These are phyloP conservation scores for Ostrea edulis DNA, from an alignment of 1,140 invertebrate genomes.

Conservation along the genomic window DNA sequence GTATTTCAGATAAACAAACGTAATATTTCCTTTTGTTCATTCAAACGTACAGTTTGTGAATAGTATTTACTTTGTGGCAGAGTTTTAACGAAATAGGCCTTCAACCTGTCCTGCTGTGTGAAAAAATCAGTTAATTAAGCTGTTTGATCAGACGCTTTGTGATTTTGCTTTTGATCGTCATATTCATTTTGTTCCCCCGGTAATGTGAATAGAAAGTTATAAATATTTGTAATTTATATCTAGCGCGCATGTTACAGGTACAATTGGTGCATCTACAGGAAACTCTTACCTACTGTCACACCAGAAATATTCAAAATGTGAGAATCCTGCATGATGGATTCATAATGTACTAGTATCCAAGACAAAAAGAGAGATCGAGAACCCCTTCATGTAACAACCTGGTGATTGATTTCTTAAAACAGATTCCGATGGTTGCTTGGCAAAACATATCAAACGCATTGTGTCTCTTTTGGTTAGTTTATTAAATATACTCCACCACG, in stretches of 20 bases:
- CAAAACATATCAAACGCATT: not conserved
- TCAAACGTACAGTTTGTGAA: not conserved
- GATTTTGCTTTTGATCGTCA: not conserved
- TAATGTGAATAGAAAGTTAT: no score
- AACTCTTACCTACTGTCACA: not conserved
- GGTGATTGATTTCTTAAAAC: not conserved
- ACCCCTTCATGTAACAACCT: not conserved
- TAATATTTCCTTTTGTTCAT: conserved; percentile 14
- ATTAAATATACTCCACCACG: not conserved
- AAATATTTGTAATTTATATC: not conserved
- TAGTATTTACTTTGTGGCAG: not conserved
- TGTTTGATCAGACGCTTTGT: not conserved
- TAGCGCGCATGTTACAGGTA: not conserved
- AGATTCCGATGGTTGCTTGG: conserved; percentile 3
- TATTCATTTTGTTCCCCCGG: not conserved
- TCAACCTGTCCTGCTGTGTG: not conserved
- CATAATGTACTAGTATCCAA: not conserved
- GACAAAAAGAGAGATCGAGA: not conserved
- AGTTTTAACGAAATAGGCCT: not conserved
- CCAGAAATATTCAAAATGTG: not conserved
- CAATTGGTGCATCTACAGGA: not conserved
- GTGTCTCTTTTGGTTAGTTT: not conserved
- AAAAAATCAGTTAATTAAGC: not conserved
- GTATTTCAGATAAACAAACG: not conserved
- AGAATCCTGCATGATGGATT: not conserved